phyloP scores from a whole-genome alignment of 2,113 vertebrate genomes.

The Corythornis madagascariensis region DNA sequence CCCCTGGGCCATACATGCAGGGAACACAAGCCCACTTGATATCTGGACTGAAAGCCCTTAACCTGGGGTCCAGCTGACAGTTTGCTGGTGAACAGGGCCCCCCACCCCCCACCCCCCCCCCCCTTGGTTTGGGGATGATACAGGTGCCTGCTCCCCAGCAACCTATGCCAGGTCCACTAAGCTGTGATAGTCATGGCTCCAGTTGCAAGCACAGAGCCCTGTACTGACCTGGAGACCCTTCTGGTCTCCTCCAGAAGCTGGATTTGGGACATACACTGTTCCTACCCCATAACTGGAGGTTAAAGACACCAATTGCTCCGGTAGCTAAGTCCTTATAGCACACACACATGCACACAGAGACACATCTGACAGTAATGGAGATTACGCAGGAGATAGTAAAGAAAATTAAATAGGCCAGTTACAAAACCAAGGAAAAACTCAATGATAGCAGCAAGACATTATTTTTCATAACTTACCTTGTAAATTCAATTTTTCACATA shows the following conservation, averaged over 20 bases:
- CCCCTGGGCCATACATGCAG: no score
- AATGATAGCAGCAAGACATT: not conserved
- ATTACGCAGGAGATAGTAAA: not conserved
- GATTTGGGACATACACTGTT: not conserved
- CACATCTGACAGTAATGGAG: not conserved
- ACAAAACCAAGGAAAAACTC: not conserved
- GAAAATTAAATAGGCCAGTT: accelerated
- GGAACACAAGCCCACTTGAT: not conserved
- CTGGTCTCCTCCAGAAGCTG: accelerated
- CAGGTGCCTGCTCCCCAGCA: accelerated
- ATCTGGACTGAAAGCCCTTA: not conserved
- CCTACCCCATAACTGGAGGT: not conserved
- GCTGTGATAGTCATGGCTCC: accelerated
- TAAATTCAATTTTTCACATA: conserved; percentile 84
- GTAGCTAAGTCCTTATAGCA: not conserved
- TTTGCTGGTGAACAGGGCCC: not conserved
- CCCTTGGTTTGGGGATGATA: no score
- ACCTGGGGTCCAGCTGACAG: not conserved
- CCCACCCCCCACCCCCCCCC: not conserved
- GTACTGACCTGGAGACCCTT: not conserved
- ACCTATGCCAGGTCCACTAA: no score
- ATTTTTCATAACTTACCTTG: conserved; percentile 74
- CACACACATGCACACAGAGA: not conserved
- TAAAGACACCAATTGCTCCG: not conserved
- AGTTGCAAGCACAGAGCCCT: accelerated